Conservation (phyloP, 2,797 vertebrate species). For the Tamandua tetradactyla region DNA sequence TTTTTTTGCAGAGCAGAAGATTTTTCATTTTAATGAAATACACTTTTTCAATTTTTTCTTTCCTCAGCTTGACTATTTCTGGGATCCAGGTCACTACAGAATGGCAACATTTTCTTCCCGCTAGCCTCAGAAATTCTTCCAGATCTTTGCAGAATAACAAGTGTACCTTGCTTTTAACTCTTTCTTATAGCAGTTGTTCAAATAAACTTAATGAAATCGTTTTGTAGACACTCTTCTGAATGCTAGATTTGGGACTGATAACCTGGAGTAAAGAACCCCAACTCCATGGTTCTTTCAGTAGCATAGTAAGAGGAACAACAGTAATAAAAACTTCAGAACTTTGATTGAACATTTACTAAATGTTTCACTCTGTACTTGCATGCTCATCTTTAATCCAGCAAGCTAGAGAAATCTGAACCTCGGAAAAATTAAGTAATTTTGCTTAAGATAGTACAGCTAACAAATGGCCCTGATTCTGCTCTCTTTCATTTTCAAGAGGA, state of each 20-base stretch:
- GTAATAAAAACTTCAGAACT: too few relatives aligned
- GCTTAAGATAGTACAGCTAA: background rate
- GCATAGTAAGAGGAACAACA: too few relatives aligned
- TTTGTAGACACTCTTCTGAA: background rate
- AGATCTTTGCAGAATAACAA: background rate
- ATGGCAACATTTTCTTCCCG: too few relatives aligned
- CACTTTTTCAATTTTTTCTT: too few relatives aligned
- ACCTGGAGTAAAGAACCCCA: background rate
- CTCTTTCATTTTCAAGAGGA: background rate
- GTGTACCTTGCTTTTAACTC: background rate
- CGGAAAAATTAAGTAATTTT: background rate
- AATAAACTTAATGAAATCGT: background rate
- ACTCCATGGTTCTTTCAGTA: too few relatives aligned
- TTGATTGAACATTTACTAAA: too few relatives aligned
- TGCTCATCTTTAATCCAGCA: too few relatives aligned
- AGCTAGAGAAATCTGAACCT: too few relatives aligned
- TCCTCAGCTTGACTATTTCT: background rate
- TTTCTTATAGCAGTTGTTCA: background rate
- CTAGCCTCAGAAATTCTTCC: background rate
- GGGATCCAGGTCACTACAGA: background rate
- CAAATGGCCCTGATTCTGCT: background rate
- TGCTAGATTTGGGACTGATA: too few relatives aligned
- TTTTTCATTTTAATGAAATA: too few relatives aligned
- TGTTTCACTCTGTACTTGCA: too few relatives aligned
- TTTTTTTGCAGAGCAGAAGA: too few relatives aligned